Conservation (phyloP, 2,888 invertebrate genomes). For the Leptura quadrifasciata region DNA sequence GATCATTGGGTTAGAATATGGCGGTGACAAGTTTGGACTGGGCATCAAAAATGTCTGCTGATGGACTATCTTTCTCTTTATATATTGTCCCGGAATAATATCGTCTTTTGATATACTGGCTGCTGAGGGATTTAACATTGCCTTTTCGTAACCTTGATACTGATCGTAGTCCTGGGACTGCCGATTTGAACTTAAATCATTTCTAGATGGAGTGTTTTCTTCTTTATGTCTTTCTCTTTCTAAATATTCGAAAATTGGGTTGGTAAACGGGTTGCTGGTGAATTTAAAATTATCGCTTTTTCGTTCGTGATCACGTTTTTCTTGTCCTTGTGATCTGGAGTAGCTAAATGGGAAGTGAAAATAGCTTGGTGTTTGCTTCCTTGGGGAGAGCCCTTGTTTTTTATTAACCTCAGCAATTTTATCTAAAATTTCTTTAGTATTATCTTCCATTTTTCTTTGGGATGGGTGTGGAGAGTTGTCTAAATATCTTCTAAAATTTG, state of each 20-base stretch:
- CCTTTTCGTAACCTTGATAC: conserved; percentile 47
- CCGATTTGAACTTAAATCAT: conserved; percentile 32
- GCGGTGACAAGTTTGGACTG: conserved; percentile 44
- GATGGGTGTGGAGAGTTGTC: conserved; percentile 25
- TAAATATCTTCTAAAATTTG: conserved; percentile 17
- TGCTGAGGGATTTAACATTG: conserved; percentile 53
- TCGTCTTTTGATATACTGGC: conserved; percentile 60
- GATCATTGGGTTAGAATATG: conserved; percentile 16
- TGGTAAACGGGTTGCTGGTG: conserved; percentile 63
- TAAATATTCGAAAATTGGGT: conserved; percentile 68
- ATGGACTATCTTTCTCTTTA: conserved; percentile 70
- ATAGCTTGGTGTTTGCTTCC: conserved; percentile 60
- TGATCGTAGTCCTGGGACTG: conserved; percentile 45
- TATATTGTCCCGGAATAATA: conserved; percentile 65
- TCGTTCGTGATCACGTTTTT: conserved; percentile 39
- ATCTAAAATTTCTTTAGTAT: conserved; percentile 74
- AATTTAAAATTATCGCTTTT: conserved; percentile 61
- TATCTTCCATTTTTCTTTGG: conserved; percentile 56
- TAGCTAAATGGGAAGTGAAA: conserved; percentile 64
- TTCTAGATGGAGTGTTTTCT: conserved; percentile 28
- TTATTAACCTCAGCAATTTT: conserved; percentile 77
- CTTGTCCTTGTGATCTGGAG: conserved; percentile 56
- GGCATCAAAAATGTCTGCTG: conserved; percentile 68
- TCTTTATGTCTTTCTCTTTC: conserved; percentile 54
- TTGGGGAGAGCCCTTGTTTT: conserved; percentile 70